Conservation (phyloP, 1,140 invertebrate genomes). For the Camponotus pennsylvanicus region DNA sequence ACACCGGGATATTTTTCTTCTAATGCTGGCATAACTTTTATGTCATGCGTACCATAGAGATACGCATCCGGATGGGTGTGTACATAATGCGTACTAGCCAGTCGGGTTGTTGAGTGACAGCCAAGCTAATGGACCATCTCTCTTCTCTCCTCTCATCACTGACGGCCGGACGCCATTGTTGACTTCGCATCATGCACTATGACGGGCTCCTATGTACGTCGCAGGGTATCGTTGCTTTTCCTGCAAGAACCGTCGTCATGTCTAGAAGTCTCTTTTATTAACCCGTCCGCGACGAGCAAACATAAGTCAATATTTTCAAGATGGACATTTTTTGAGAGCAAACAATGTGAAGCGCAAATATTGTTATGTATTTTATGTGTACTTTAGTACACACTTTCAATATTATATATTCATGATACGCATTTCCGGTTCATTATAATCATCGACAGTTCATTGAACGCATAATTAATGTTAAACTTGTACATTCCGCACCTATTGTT, state of each 20-base stretch:
- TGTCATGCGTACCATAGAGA: constrained; percentile 24
- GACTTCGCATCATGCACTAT: constrained; percentile 75
- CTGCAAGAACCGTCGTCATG: constrained; percentile 39
- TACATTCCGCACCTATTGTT: constrained; percentile 35
- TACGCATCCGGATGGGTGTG: constrained; percentile 52
- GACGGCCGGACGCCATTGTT: constrained; percentile 74
- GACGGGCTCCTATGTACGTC: constrained; percentile 61
- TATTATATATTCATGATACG: constrained; percentile 34
- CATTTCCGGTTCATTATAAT: constrained; percentile 42
- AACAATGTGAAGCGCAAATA: constrained; percentile 14
- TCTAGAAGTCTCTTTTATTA: constrained; percentile 71
- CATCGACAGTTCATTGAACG: constrained; percentile 39
- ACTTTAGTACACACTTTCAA: neutral
- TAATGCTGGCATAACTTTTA: constrained; percentile 29
- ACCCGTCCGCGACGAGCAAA: constrained; percentile 47
- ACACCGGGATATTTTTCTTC: constrained; percentile 34
- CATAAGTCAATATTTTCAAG: constrained; percentile 44
- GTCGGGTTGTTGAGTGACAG: constrained; percentile 75
- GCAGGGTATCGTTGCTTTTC: constrained; percentile 52
- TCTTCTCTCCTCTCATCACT: constrained; percentile 68
- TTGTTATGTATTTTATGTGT: neutral
- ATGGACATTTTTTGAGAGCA: constrained; percentile 19
- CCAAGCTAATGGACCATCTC: constrained; percentile 76
- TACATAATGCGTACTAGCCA: constrained; percentile 71
- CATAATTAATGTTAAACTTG: constrained; percentile 54